Percentiles rank a stretch among this genome's conserved stretches.
These are phyloP conservation scores for Dolichotis patagonum DNA, from an alignment of 2,113 vertebrate species.

Conservation along the genomic window DNA sequence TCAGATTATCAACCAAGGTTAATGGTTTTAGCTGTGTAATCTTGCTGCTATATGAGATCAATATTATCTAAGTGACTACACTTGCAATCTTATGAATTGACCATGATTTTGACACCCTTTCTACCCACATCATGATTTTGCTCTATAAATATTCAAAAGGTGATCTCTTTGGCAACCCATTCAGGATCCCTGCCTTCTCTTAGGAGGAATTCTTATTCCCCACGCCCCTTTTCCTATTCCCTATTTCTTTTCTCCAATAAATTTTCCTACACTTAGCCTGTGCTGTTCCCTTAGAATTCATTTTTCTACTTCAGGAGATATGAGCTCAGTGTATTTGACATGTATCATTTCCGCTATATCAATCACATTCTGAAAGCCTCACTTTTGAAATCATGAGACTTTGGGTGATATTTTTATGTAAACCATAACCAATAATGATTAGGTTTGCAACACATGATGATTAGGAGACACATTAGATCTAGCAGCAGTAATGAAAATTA, in stretches of 20 bases:
- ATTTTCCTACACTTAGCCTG: not conserved
- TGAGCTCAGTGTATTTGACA: not conserved
- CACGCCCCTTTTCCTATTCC: not conserved
- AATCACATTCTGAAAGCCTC: not conserved
- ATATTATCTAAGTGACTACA: not conserved
- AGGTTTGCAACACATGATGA: not conserved
- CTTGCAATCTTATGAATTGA: not conserved
- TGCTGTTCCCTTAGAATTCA: not conserved
- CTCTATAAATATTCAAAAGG: not conserved
- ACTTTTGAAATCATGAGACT: not conserved
- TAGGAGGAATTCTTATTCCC: not conserved
- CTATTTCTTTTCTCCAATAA: not conserved
- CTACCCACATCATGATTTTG: not conserved
- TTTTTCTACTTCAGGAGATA: not conserved
- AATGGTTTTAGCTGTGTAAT: not conserved
- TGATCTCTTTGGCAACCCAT: not conserved
- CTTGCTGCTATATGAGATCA: not conserved
- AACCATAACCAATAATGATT: not conserved
- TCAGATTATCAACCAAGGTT: not conserved
- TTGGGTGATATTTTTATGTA: not conserved
- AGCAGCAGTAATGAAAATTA: not conserved
- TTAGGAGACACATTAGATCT: not conserved
- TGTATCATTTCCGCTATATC: not conserved
- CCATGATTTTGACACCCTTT: not conserved
- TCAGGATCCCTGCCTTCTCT: not conserved